These are phyloP conservation scores for Batillaria attramentaria DNA, from an alignment of 1,140 invertebrate species.

Conservation along the genomic window DNA sequence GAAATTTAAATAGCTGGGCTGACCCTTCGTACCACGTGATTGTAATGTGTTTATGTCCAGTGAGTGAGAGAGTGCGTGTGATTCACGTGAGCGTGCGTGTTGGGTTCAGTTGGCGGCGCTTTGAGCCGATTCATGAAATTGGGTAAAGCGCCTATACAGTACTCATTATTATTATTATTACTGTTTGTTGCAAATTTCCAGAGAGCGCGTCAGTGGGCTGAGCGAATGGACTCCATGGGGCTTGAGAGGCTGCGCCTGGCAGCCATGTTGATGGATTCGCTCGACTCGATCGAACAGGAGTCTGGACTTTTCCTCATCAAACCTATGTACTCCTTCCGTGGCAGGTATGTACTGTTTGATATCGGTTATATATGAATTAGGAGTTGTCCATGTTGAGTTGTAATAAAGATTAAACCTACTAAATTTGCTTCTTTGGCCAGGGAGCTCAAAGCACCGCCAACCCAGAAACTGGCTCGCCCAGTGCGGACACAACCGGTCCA, in stretches of 20 bases:
- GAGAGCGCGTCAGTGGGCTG: conserved; percentile 64
- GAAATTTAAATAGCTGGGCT: no score
- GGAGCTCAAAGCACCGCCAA: conserved; percentile 22
- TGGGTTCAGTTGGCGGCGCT: no score
- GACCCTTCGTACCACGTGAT: no score
- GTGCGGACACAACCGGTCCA: conserved; percentile 36
- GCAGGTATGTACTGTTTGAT: conserved; percentile 65
- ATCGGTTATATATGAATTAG: no score
- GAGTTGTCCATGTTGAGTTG: no score
- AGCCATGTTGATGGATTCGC: conserved; percentile 63
- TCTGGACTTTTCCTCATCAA: conserved; percentile 72
- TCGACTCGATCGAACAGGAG: conserved; percentile 68
- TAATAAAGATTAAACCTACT: no score
- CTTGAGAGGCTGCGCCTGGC: conserved; percentile 61
- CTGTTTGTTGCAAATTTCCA: conserved; percentile 40
- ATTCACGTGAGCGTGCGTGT: no score
- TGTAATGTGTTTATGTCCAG: no score
- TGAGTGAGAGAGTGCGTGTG: no score
- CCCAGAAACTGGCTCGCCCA: conserved; percentile 54
- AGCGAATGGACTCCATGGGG: conserved; percentile 66
- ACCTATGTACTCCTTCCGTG: conserved; percentile 69
- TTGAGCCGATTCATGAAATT: no score
- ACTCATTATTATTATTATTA: conserved; percentile 10
- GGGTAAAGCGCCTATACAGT: no score
- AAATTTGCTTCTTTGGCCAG: no score